Conservation (phyloP, 2,888 invertebrate species). For the Drosophila paucipuncta region DNA sequence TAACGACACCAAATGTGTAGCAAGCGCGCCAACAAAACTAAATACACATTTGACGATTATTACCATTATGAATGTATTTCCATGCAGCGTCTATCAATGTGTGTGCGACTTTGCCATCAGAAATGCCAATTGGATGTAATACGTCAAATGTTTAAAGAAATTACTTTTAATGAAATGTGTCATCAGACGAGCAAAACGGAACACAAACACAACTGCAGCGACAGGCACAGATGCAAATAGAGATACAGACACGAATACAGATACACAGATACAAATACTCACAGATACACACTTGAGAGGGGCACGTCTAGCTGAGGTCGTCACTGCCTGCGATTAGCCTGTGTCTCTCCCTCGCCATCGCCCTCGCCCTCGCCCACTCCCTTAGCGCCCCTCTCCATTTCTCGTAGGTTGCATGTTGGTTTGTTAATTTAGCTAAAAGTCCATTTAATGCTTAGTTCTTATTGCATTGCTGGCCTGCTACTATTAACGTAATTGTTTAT, state of each 20-base stretch:
- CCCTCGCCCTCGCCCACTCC: neutral
- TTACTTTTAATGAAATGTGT: slow-evolving; percentile 82
- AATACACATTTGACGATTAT: slow-evolving; percentile 67
- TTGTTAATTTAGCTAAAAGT: slow-evolving; percentile 80
- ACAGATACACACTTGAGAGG: slow-evolving; percentile 30
- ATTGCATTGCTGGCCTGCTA: slow-evolving; percentile 38
- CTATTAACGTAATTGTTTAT: slow-evolving; percentile 72
- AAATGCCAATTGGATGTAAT: slow-evolving; percentile 81
- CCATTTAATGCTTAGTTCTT: slow-evolving; percentile 73
- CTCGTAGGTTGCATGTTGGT: slow-evolving; percentile 36
- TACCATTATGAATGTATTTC: slow-evolving; percentile 54
- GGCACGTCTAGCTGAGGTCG: slow-evolving; percentile 49
- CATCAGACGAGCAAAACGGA: slow-evolving; percentile 62
- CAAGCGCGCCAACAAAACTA: slow-evolving; percentile 70
- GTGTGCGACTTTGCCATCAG: slow-evolving; percentile 59
- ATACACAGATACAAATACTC: slow-evolving; percentile 19
- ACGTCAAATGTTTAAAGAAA: slow-evolving; percentile 79
- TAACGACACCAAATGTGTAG: slow-evolving; percentile 43
- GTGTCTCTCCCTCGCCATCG: neutral
- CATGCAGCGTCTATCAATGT: slow-evolving; percentile 9
- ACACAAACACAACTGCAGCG: slow-evolving; percentile 10
- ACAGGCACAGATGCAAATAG: slow-evolving; percentile 12
- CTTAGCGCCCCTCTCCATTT: neutral
- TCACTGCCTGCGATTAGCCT: slow-evolving; percentile 42
- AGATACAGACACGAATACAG: slow-evolving; percentile 10